Conservation (phyloP, 2,113 vertebrate genomes). For the Fulica atra region DNA sequence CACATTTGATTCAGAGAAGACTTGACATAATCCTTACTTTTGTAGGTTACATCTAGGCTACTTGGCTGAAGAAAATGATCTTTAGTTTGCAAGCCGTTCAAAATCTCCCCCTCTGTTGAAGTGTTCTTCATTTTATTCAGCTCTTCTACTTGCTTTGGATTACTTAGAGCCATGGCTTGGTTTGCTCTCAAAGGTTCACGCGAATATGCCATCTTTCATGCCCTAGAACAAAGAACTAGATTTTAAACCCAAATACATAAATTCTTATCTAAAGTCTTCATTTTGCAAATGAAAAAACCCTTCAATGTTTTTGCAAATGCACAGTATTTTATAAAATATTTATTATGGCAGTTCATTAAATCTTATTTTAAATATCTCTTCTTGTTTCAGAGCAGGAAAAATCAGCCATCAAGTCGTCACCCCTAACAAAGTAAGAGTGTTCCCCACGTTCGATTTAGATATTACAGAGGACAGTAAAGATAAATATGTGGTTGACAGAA, state of each 20-base stretch:
- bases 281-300: too few species aligned
- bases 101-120: background rate
- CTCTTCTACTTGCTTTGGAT: constrained; percentile 45
- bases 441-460: background rate
- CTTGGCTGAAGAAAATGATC: background rate
- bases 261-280: background rate
- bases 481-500: background rate
- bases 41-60: background rate
- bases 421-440: background rate
- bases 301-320: background rate
- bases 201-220: constrained; percentile 32
- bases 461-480: background rate
- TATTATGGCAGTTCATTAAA: background rate
- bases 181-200: constrained; percentile 38
- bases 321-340: background rate
- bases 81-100: background rate
- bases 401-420: background rate
- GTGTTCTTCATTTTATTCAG: background rate
- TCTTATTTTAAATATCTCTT: background rate
- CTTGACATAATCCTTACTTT: background rate
- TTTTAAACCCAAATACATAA: constrained; percentile 4
- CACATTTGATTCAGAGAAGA: background rate
- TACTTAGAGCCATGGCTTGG: constrained; percentile 48
- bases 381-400: background rate
- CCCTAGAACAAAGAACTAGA: background rate